Conservation (phyloP, 2,888 invertebrate species). For the Aphidius colemani region DNA sequence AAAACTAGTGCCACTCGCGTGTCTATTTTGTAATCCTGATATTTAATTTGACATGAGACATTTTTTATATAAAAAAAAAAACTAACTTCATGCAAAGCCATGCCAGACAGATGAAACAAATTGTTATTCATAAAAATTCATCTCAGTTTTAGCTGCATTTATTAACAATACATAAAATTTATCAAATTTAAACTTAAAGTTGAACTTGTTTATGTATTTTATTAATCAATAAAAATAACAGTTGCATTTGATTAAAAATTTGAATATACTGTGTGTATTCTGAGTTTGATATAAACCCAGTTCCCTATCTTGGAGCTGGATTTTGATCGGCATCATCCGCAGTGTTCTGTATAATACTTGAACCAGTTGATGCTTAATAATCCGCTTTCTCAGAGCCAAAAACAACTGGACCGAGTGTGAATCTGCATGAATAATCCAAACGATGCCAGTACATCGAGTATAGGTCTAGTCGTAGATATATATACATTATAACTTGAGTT, state of each 20-base stretch:
- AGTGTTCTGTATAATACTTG: not conserved
- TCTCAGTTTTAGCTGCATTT: no score
- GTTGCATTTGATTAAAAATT: not conserved
- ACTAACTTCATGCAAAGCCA: no score
- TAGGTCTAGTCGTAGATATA: not conserved
- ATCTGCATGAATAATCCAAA: conserved; percentile 38
- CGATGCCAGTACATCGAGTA: not conserved
- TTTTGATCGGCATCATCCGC: not conserved
- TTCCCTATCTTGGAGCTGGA: not conserved
- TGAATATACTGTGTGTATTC: not conserved
- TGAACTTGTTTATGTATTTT: not conserved
- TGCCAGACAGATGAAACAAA: no score
- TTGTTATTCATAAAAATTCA: not conserved
- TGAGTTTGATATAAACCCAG: no score
- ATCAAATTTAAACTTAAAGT: no score
- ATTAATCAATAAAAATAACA: not conserved
- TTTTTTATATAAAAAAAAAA: no score
- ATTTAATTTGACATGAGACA: no score
- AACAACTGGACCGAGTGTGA: conserved; percentile 39
- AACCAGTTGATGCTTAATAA: conserved; percentile 8
- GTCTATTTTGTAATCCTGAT: no score
- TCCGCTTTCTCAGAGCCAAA: conserved; percentile 33
- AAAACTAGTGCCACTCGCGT: no score
- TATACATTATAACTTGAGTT: not conserved
- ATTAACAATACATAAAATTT: no score